Percentiles rank a stretch among this genome's conserved stretches.
Evolutionary conservation across 1,140 invertebrate species (phyloP).

Genomic region (Dermatophagoides farinae): DNA sequence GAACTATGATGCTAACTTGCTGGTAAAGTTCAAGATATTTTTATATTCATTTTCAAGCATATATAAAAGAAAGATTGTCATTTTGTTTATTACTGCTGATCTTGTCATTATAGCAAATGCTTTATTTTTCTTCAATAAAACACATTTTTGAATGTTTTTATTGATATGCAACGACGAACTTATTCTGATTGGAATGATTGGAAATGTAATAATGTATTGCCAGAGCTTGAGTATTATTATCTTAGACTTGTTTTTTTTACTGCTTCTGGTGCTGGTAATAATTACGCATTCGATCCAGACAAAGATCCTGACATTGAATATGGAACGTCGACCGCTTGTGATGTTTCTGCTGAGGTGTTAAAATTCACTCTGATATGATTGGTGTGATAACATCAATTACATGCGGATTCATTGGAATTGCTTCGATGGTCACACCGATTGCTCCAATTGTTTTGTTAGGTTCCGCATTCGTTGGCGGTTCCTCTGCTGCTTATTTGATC

Average conservation of each 20-base stretch:
- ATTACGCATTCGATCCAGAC: neutral
- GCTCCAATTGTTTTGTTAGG: neutral
- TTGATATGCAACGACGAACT: neutral
- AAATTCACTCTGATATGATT: neutral
- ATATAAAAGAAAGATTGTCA: no score
- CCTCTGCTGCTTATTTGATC: neutral
- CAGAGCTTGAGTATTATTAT: neutral
- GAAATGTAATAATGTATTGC: neutral
- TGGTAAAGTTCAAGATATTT: no score
- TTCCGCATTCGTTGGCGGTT: neutral
- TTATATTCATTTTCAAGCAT: no score
- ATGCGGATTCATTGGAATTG: neutral
- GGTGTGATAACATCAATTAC: neutral
- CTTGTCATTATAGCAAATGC: no score
- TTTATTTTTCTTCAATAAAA: no score
- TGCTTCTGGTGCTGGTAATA: neutral
- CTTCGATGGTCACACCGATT: neutral
- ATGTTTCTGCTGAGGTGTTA: neutral
- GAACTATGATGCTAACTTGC: no score
- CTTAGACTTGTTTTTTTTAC: neutral
- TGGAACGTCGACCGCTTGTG: neutral
- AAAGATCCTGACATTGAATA: constrained; percentile 2
- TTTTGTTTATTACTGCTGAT: no score
- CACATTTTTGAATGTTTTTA: neutral
- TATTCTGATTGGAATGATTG: neutral